These are phyloP conservation scores for Anadara kagoshimensis DNA, from an alignment of 1,140 invertebrate species.

Conservation along the genomic window DNA sequence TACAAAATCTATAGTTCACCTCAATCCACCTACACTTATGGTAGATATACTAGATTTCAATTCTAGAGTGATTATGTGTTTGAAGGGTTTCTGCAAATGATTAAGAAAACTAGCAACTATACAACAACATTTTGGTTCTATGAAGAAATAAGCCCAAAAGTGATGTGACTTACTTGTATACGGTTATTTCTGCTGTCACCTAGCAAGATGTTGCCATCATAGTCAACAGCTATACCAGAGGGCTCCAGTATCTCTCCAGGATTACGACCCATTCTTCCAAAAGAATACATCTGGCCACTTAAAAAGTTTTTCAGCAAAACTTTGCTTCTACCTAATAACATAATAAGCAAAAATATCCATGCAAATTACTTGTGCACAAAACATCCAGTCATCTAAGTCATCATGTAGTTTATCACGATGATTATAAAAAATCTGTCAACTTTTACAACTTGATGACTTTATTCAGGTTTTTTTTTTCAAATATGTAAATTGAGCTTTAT, in stretches of 20 bases:
- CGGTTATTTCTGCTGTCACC: constrained; percentile 95
- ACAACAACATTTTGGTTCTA: background rate
- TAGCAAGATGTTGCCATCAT: constrained; percentile 79
- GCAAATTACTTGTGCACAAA: no score
- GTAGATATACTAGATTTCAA: no score
- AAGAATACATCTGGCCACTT: constrained; percentile 28
- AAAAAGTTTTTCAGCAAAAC: constrained; percentile 36
- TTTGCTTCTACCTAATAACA: constrained; percentile 24
- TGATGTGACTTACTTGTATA: constrained; percentile 81
- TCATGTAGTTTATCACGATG: background rate
- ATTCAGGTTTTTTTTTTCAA: no score
- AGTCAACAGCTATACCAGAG: constrained; percentile 53
- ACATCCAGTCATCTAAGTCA: no score
- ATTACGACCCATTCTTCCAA: constrained; percentile 48
- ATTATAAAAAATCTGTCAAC: background rate
- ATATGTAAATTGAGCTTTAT: no score
- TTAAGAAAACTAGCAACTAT: no score
- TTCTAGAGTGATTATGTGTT: no score
- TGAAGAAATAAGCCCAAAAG: background rate
- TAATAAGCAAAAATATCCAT: no score
- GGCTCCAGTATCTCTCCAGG: constrained; percentile 55
- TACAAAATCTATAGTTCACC: background rate
- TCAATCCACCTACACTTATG: no score
- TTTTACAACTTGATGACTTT: no score
- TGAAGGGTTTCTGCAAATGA: background rate